Evolutionary conservation across 2,888 invertebrate genomes (phyloP), one percentile per base, ranked within the genome.

Genomic region (Eilema sororculum): DNA sequence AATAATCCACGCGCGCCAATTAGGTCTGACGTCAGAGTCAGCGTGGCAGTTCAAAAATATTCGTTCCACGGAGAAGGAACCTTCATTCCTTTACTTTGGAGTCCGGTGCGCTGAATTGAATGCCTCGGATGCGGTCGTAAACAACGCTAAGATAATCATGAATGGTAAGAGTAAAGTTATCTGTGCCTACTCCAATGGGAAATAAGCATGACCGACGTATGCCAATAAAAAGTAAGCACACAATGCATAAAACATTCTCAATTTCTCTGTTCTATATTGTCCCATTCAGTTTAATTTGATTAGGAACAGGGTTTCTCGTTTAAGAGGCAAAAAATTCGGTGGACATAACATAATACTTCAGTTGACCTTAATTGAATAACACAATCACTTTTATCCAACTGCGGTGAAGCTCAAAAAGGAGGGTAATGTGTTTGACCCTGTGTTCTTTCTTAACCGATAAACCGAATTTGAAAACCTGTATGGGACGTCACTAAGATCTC

Each of bases 291-390:
- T 52, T n/a, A 52, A 52, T 52, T 52, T n/a, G 52, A 52, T 52
- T 52, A 52, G 52, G 20, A 52, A 52, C 52, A 52, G 52, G 52
- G n/a, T n/a, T 52, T 52, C n/a, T n/a, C 52, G 16, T 52, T 52
- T 52, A 25, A 25, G 58, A 25, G 58, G 25, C 20, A 25, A 13
- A 16, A 58, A 22, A 25, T 25, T 25, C 58, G 25, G 30, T n/a
- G 9, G 65, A 46, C 56, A 65, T 58, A 33, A 46, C 56, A 65
- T 58, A 33, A 65, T 64, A 71, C 67, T 61, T 58, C 52, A 41
- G 68, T 69, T 52, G 71, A 37, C 46, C 41, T 68, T 69, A 65
- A 69, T 58, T 52, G 52, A 69, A 77, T 67, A 57, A 68, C 56
- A 59, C 28, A 16, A 60, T 61, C 30, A 57, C 67, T 52, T 73